Evolutionary conservation across 2,113 vertebrate species (phyloP), one percentile per base, ranked within the genome.

Genomic region (Manacus vitellinus): DNA sequence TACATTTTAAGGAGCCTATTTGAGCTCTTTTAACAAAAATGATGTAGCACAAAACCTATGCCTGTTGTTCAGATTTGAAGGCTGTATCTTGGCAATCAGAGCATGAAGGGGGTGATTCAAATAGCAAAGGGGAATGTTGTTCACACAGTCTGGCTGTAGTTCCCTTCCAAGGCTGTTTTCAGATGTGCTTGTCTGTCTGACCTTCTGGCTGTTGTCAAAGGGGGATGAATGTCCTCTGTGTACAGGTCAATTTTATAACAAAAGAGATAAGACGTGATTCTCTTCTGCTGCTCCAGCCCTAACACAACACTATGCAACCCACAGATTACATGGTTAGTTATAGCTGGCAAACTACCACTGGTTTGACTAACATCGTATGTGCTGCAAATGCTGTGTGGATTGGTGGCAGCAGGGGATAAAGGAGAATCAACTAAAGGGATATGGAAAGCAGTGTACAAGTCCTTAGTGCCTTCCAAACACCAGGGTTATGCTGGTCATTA

Each of bases 301-400:
- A 58, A 70, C n/a, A 14, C 62, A 80, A 27, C 37, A 65, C 51
- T 72, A 44, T 18, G 14, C 58, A 90, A 61, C 86, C 72, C 51
- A 47, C 51, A 87, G 90, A 63, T 89, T 27, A 23, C 51, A 22
- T 71, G 68, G 62, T 39, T 80, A 41, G 20, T 70, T 71, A n/a
- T 15, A 81, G 49, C 66, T 93, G 82, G 61, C 93, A 80, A 83
- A n/a, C 58, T 56, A 66, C 31, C n/a, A 8, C 63, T 88, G 83
- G n/a, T 95, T 96, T 92, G 82, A 91, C 27, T 68, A 65, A 39
- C 51, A 61, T 81, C 14, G 8, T 55, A 25, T 73, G 47, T 91
- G 78, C 86, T 95, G 82, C 92, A 88, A 93, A 88, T 88, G 83
- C 43, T 81, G 58, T 85, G 61, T 92, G 79, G 68, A 87, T 95